Conservation (phyloP, 2,888 invertebrate genomes). For the Cheilosia impressa region DNA sequence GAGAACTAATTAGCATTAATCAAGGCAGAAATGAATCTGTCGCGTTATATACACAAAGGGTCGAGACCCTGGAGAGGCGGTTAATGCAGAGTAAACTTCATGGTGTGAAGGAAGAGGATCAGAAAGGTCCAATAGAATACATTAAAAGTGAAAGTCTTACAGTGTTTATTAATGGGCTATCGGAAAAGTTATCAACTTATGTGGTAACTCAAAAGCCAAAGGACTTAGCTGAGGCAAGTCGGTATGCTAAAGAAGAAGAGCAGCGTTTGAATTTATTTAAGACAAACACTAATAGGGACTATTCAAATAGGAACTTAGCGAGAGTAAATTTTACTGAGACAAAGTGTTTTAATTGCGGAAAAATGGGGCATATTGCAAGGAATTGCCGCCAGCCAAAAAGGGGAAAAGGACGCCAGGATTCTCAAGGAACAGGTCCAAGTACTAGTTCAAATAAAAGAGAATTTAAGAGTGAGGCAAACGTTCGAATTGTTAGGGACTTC, state of each 20-base stretch:
- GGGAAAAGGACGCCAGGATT: background rate
- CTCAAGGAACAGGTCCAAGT: background rate
- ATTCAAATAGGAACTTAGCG: conserved; percentile 1
- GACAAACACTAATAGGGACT: background rate
- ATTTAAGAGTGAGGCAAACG: conserved; percentile 7
- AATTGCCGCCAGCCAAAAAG: background rate
- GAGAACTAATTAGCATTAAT: background rate
- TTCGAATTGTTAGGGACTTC: background rate
- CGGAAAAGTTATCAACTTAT: background rate
- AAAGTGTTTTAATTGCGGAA: conserved; percentile 4
- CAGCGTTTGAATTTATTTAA: background rate
- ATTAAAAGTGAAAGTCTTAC: conserved; percentile 3
- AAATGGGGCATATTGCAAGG: background rate
- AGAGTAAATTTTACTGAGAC: conserved; percentile 1
- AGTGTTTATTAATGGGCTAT: conserved; percentile 10
- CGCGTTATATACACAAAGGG: background rate
- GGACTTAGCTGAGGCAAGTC: conserved; percentile 10
- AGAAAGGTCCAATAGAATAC: conserved; percentile 3
- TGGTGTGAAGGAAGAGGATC: conserved; percentile 4
- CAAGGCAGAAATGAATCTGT: conserved; percentile 3
- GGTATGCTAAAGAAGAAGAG: conserved; percentile 19
- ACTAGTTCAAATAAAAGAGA: background rate
- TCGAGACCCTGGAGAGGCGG: background rate
- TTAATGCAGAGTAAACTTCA: conserved; percentile 5
- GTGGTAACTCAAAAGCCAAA: conserved; percentile 12